Evolutionary conservation across 2,888 invertebrate species (phyloP).

Genomic region (Clostera curtula): DNA sequence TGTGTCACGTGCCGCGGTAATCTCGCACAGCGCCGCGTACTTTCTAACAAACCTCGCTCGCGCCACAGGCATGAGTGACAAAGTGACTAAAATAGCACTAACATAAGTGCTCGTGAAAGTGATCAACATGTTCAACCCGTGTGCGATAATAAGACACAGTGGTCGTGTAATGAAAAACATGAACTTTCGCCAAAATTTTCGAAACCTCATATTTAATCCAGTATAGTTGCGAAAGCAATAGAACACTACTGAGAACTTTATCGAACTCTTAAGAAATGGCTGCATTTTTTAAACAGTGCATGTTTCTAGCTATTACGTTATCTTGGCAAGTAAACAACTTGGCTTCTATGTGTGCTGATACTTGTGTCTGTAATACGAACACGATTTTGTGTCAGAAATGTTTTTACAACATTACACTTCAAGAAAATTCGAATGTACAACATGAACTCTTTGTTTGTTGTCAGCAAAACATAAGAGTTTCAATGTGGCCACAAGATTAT

Average conservation of each 20-base stretch:
- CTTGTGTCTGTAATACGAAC: slow-evolving; percentile 41
- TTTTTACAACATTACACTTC: slow-evolving; percentile 50
- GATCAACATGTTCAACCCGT: slow-evolving; percentile 48
- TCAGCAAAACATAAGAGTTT: slow-evolving; percentile 31
- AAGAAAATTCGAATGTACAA: slow-evolving; percentile 39
- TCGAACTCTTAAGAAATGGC: slow-evolving; percentile 66
- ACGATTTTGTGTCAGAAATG: slow-evolving; percentile 44
- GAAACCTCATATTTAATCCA: slow-evolving; percentile 54
- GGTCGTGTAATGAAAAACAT: slow-evolving; percentile 40
- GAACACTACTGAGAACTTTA: no score
- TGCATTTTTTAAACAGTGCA: slow-evolving; percentile 44
- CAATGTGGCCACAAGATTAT: slow-evolving; percentile 36
- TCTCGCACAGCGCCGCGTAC: slow-evolving; percentile 7
- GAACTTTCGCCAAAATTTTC: slow-evolving; percentile 39
- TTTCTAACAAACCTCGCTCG: not conserved
- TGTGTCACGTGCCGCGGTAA: slow-evolving; percentile 25
- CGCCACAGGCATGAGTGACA: slow-evolving; percentile 48
- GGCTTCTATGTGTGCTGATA: slow-evolving; percentile 44
- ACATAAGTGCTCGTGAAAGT: slow-evolving; percentile 46
- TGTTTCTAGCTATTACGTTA: slow-evolving; percentile 50
- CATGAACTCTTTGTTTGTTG: slow-evolving; percentile 44
- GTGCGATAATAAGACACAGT: slow-evolving; percentile 34
- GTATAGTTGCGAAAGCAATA: slow-evolving; percentile 35
- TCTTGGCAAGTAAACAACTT: slow-evolving; percentile 49
- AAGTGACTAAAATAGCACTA: slow-evolving; percentile 30